These are phyloP conservation scores for Sturmia bella DNA, from an alignment of 2,888 invertebrate species.

Conservation along the genomic window DNA sequence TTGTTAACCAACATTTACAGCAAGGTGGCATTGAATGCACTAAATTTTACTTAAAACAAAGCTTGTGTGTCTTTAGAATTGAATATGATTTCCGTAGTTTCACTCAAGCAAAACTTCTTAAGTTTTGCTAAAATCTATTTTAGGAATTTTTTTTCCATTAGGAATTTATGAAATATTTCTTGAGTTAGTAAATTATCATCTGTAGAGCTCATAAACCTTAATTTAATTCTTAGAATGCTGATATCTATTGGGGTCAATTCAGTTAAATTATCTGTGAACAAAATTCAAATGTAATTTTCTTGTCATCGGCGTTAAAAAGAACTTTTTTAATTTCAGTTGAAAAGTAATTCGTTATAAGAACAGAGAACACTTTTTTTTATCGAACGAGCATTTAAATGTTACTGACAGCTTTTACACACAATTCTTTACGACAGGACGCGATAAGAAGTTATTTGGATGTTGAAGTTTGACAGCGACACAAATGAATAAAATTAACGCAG, in stretches of 20 bases:
- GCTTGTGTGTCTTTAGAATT: no score
- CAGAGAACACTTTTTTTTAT: slow-evolving; percentile 21
- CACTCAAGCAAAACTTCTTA: no score
- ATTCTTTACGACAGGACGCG: not conserved
- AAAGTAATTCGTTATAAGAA: slow-evolving; percentile 25
- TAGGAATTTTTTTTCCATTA: no score
- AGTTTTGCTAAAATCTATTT: no score
- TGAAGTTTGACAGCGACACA: slow-evolving; percentile 13
- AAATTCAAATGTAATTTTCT: not conserved
- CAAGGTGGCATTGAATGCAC: no score
- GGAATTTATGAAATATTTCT: no score
- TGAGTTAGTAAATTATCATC: no score
- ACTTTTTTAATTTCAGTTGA: slow-evolving; percentile 45
- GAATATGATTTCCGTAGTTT: no score
- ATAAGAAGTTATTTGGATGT: not conserved
- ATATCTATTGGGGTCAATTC: not conserved
- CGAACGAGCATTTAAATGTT: slow-evolving; percentile 36
- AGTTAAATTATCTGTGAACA: not conserved
- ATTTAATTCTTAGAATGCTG: not conserved
- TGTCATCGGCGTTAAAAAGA: not conserved
- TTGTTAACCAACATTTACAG: no score
- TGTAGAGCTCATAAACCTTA: no score
- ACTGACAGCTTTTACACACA: slow-evolving; percentile 26
- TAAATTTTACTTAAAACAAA: no score
- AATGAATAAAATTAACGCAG: slow-evolving; percentile 11